Evolutionary conservation across 1,140 invertebrate species (phyloP).

Genomic region (Heterodera carotae): DNA sequence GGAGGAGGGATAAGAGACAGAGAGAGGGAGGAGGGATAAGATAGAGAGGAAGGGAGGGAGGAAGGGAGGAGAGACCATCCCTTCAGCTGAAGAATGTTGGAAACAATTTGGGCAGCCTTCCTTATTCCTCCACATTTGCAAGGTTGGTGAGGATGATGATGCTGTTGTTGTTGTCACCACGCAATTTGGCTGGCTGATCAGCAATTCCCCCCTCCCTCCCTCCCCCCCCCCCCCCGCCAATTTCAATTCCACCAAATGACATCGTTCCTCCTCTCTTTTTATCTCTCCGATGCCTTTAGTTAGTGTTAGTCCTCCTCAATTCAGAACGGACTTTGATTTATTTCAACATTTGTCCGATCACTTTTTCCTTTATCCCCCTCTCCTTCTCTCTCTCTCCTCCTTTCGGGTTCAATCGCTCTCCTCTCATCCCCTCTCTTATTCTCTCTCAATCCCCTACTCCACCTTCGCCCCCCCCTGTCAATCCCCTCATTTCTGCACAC

Average conservation of each 20-base stretch:
- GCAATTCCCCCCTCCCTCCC: not conserved
- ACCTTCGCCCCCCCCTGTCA: not conserved
- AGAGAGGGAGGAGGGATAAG: not conserved
- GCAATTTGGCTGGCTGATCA: not conserved
- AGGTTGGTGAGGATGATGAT: not conserved
- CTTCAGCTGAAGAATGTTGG: too few species aligned
- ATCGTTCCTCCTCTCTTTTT: too few species aligned
- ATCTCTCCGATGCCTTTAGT: not conserved
- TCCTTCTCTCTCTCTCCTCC: not conserved
- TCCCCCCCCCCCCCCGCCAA: too few species aligned
- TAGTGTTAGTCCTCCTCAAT: not conserved
- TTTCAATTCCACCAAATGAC: too few species aligned
- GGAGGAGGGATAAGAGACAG: not conserved
- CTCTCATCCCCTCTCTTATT: too few species aligned
- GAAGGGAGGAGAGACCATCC: too few species aligned
- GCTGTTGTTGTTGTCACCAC: not conserved
- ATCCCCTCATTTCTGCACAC: not conserved
- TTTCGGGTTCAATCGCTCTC: not conserved
- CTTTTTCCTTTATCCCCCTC: not conserved
- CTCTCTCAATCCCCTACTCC: too few species aligned
- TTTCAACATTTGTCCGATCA: not conserved
- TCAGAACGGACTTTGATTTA: too few species aligned
- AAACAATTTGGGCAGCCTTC: too few species aligned
- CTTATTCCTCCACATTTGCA: not conserved
- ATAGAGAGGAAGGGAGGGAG: too few species aligned